A percentile compares a stretch with the other conserved stretches of the same genome.
Conservation (phyloP, 2,888 invertebrate genomes). For the Pseudococcus jackbeardsleyi region DNA sequence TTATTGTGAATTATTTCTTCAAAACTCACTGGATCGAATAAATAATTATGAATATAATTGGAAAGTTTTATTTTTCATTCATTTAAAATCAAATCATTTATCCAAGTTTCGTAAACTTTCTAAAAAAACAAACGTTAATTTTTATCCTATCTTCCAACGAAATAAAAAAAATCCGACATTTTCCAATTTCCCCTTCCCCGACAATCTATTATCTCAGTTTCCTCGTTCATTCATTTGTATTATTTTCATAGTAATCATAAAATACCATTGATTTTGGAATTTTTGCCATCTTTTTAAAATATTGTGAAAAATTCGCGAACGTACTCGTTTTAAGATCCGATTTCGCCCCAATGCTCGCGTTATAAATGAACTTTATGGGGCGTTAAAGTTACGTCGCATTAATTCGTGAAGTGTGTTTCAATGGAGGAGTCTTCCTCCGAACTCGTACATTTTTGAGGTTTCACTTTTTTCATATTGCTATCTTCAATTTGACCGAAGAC, state of each 20-base stretch:
- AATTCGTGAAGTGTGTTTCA: conserved; percentile 20
- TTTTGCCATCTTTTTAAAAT: not conserved
- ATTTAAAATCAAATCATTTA: not conserved
- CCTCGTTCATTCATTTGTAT: conserved; percentile 32
- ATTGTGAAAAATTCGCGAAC: not conserved
- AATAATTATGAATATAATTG: not conserved
- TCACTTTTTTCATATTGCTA: not conserved
- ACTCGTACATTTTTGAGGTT: conserved; percentile 29
- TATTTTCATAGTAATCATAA: conserved; percentile 3
- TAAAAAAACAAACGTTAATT: not conserved
- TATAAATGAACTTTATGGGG: not conserved
- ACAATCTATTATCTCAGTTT: conserved; percentile 32
- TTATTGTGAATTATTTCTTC: not conserved
- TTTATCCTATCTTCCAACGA: not conserved
- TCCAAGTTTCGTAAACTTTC: not conserved
- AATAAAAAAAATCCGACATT: not conserved
- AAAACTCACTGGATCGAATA: not conserved
- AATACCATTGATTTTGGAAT: not conserved
- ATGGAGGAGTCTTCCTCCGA: conserved; percentile 37
- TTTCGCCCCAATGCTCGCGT: not conserved
- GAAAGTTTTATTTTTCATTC: not conserved
- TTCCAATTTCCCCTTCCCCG: not conserved
- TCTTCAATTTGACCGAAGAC: not conserved
- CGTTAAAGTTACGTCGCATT: not conserved
- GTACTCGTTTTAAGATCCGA: not conserved